A percentile compares a stretch with the other conserved stretches of the same genome.
phyloP scores from a whole-genome alignment of 2,797 vertebrate species.

The Eulemur albifrons region DNA sequence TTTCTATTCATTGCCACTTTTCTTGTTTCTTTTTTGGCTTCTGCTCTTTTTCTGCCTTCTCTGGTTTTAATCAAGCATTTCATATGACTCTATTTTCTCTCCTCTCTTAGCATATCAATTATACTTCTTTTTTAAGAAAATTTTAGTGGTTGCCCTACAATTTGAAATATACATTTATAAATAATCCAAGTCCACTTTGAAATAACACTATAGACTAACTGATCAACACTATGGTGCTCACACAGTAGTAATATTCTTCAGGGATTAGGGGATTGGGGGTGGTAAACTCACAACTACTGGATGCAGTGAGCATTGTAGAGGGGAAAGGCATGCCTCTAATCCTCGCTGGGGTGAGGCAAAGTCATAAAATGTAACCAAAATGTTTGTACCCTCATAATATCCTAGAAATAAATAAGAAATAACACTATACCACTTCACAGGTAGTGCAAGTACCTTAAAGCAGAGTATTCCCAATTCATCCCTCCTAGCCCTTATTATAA shows the following conservation, averaged over 20 bases:
- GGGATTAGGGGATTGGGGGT: no score
- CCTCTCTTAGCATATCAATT: not conserved
- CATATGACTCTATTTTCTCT: not conserved
- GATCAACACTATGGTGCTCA: no score
- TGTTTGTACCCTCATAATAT: no score
- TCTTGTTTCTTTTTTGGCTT: not conserved
- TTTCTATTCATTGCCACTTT: not conserved
- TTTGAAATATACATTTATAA: not conserved
- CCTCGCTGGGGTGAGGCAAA: no score
- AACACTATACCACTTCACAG: not conserved
- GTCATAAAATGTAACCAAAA: no score
- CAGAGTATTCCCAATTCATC: not conserved
- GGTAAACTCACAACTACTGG: no score
- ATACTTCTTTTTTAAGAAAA: not conserved
- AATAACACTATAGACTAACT: not conserved
- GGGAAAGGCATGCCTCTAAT: no score
- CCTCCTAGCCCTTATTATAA: not conserved
- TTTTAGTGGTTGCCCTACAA: not conserved
- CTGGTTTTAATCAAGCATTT: slow-evolving; percentile 1
- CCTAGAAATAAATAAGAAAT: slow-evolving; percentile 5
- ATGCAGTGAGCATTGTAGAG: no score
- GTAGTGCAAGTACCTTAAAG: not conserved
- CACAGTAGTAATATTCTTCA: no score
- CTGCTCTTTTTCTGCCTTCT: not conserved
- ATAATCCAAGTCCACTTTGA: not conserved